phyloP scores from a whole-genome alignment of 2,888 invertebrate species.

The Drosophila kanekoi region DNA sequence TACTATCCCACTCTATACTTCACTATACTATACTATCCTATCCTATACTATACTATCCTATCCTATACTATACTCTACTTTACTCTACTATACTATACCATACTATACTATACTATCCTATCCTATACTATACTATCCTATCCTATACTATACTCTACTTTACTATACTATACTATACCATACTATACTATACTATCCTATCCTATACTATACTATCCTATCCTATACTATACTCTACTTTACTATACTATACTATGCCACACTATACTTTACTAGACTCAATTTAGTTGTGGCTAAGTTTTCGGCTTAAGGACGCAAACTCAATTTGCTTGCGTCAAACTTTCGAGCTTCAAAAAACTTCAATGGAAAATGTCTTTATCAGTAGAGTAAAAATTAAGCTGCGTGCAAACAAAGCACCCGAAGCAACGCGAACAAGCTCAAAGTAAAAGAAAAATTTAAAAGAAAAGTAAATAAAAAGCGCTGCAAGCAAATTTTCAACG shows the following conservation, averaged over 20 bases:
- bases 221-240: no score
- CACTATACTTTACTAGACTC: background rate
- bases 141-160: background rate
- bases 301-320: slow-evolving; percentile 1
- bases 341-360: background rate
- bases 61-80: no score
- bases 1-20: no score
- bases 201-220: background rate
- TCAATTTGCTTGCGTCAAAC: slow-evolving; percentile 3
- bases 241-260: background rate
- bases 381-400: slow-evolving; percentile 1
- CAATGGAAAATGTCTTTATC: slow-evolving; percentile 12
- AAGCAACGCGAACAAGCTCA: background rate
- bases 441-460: slow-evolving; percentile 3
- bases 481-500: slow-evolving; percentile 59
- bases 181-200: background rate
- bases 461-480: slow-evolving; percentile 29
- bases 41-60: no score
- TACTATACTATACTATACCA: background rate
- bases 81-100: no score
- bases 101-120: no score
- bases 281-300: background rate
- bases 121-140: background rate
- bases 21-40: no score
- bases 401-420: background rate